Percentiles rank a stretch among this genome's conserved stretches.
Evolutionary conservation across 1,140 invertebrate genomes (phyloP).

Genomic region (Zaprionus taronus): DNA sequence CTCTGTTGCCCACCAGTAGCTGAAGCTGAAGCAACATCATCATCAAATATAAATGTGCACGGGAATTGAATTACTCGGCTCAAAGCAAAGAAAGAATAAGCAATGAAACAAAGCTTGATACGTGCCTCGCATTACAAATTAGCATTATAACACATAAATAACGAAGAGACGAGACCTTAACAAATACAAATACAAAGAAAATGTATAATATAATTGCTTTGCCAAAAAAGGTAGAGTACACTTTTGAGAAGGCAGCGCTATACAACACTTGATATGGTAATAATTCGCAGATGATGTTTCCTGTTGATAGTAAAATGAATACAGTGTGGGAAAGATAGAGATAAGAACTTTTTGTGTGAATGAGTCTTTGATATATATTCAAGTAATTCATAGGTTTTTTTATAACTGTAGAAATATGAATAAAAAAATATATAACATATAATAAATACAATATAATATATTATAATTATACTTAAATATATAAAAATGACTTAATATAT

Average conservation of each 20-base stretch:
- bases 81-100: constrained; percentile 27
- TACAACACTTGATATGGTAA: background rate
- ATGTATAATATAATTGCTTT: constrained; percentile 13
- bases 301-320: background rate
- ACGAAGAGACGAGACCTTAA: constrained; percentile 23
- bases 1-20: constrained; percentile 5
- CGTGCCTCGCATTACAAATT: constrained; percentile 68
- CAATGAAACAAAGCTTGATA: constrained; percentile 36
- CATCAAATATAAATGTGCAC: constrained; percentile 22
- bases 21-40: constrained; percentile 29
- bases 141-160: constrained; percentile 58
- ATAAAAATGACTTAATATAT: background rate
- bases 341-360: background rate
- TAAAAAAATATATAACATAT: background rate
- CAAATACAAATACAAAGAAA: constrained; percentile 17
- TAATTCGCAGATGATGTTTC: background rate
- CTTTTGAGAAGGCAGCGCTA: background rate
- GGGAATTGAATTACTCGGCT: constrained; percentile 60
- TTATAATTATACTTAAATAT: background rate
- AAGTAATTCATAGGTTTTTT: constrained; percentile 20
- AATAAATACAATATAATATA: background rate
- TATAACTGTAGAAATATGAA: background rate
- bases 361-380: background rate
- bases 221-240: background rate
- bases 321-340: background rate